Conservation (phyloP, 2,113 vertebrate species). For the Acrocephalus arundinaceus region DNA sequence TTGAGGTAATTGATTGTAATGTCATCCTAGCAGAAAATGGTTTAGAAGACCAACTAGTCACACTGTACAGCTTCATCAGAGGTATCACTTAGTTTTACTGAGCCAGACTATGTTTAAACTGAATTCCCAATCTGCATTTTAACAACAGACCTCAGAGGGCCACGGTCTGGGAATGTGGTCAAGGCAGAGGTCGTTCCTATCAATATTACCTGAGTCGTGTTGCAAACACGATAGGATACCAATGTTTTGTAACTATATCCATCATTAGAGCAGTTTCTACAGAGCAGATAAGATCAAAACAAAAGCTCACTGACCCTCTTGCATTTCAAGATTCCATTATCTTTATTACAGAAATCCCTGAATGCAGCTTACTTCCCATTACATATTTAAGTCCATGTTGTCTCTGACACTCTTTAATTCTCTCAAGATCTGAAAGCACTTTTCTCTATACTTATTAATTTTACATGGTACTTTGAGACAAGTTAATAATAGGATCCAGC, state of each 20-base stretch:
- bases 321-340: not conserved
- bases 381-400: not conserved
- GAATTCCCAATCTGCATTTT: not conserved
- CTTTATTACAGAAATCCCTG: not conserved
- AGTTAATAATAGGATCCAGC: not conserved
- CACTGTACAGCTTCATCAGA: not conserved
- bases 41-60: not conserved
- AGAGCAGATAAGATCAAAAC: not conserved
- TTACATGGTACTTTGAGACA: not conserved
- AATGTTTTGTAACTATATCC: not conserved
- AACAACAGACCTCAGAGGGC: not conserved
- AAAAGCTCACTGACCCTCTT: not conserved
- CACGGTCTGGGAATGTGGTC: not conserved
- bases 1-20: not conserved
- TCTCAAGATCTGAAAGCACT: not conserved
- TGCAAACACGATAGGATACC: not conserved
- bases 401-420: not conserved
- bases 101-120: not conserved
- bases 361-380: not conserved
- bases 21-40: not conserved
- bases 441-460: conserved; percentile 12
- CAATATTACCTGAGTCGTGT: not conserved
- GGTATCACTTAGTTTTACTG: not conserved
- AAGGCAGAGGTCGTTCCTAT: not conserved
- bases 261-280: not conserved